Evolutionary conservation across 2,888 invertebrate genomes (phyloP), one percentile per base, ranked within the genome.

Genomic region (Leptarthrus brevirostris): DNA sequence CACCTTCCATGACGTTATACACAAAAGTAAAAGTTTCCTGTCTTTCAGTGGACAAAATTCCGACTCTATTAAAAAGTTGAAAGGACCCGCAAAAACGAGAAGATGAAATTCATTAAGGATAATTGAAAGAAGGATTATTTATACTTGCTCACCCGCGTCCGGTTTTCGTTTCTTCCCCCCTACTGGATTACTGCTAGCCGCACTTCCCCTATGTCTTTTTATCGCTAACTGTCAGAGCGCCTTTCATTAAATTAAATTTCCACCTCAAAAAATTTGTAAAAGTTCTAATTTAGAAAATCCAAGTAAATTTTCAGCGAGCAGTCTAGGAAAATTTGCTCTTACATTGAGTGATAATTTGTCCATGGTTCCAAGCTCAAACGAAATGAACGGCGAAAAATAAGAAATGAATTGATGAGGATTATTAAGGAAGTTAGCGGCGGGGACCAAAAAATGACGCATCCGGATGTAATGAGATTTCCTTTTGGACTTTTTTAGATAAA

Each of bases 61-160:
- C 44, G 26, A 64, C 64, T 64, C 44, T 64, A 64, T 64, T 64
- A 64, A 64, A 64, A 64, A 64, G 44, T 64, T 64, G 22, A 47
- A n/a, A 24, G 16, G 40, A 64, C 44, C 44, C 64, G 22, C 47
- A 64, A 47, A 64, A 64, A 64, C 16, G 64, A 44, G 47, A 22
- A 64, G 64, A 64, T 64, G 47, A 64, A 64, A 64, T 64, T 64
- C 64, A 64, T 64, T 64, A 64, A 64, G 64, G 64, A 64, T 64
- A 64, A 64, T 64, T 64, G 64, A 64, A 64, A 64, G 64, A 64
- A 58, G 64, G 64, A 64, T 64, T 64, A 64, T 64, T 64, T 64
- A 64, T 64, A 44, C 64, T 64, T 16, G 47, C 44, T 44, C 24
- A 40, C 34, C 61, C 22, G n/a, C n/a, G 30, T 30, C 30, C 30